These are phyloP conservation scores for Craterocephalus amniculus DNA, from an alignment of 2,797 vertebrate species.

Conservation along the genomic window DNA sequence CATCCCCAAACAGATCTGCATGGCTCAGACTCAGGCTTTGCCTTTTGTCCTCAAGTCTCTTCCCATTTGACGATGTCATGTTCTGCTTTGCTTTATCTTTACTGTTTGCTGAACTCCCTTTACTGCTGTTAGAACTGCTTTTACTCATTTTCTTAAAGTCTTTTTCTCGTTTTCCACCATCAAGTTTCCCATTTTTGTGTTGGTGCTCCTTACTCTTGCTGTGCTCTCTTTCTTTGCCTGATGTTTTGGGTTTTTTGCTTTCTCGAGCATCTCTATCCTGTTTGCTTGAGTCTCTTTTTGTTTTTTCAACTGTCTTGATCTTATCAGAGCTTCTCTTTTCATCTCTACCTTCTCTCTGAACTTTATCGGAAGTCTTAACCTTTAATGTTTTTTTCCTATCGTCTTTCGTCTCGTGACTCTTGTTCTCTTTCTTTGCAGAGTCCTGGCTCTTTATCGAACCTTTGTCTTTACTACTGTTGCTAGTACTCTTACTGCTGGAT, in stretches of 20 bases:
- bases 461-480: slow-evolving; percentile 65
- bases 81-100: slow-evolving; percentile 73
- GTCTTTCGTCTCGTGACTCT: slow-evolving; percentile 72
- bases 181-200: slow-evolving; percentile 80
- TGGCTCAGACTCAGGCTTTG: slow-evolving; percentile 89
- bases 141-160: slow-evolving; percentile 66
- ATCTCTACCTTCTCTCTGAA: slow-evolving; percentile 64
- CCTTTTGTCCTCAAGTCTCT: slow-evolving; percentile 73
- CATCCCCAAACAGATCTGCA: slow-evolving; percentile 92
- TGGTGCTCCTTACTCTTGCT: slow-evolving; percentile 66
- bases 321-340: slow-evolving; percentile 73
- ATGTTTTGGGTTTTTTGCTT: slow-evolving; percentile 69
- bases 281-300: slow-evolving; percentile 72
- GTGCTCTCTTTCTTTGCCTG: slow-evolving; percentile 76
- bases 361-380: slow-evolving; percentile 59
- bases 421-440: slow-evolving; percentile 78
- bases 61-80: slow-evolving; percentile 53
- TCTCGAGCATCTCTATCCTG: slow-evolving; percentile 74
- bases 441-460: slow-evolving; percentile 67
- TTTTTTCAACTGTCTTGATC: slow-evolving; percentile 73
- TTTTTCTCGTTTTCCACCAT: slow-evolving; percentile 60
- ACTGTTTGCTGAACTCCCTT: slow-evolving; percentile 37
- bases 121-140: slow-evolving; percentile 52
- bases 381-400: slow-evolving; percentile 76
- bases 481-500: slow-evolving; percentile 47